These are phyloP conservation scores for Mugil cephalus DNA, from an alignment of 2,113 vertebrate species.

Conservation along the genomic window DNA sequence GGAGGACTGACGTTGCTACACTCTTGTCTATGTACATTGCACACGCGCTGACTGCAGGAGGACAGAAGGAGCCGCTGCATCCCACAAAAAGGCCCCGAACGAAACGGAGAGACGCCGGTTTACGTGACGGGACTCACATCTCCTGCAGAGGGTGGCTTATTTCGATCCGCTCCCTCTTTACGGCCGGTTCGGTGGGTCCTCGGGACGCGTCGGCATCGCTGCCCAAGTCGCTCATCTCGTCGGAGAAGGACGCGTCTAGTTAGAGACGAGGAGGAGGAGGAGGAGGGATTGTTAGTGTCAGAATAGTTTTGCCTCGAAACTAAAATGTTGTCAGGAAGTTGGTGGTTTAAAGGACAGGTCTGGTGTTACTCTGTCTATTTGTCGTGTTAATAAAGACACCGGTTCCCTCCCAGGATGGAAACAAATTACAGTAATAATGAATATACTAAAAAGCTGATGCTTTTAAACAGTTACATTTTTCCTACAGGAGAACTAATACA, in stretches of 20 bases:
- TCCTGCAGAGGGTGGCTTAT: constrained; percentile 91
- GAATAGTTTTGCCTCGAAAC: background rate
- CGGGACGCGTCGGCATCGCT: constrained; percentile 82
- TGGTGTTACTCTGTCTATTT: too few relatives aligned
- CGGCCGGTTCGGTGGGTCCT: constrained; percentile 86
- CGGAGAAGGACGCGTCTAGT: constrained; percentile 83
- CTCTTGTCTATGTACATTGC: constrained; percentile 71
- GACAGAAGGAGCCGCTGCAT: background rate
- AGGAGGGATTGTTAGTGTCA: rapidly evolving
- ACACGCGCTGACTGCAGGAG: constrained; percentile 48
- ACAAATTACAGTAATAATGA: too few relatives aligned
- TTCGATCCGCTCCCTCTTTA: constrained; percentile 93
- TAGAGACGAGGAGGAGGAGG: background rate
- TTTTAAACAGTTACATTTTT: too few relatives aligned
- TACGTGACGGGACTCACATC: constrained; percentile 80
- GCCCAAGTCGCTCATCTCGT: constrained; percentile 87
- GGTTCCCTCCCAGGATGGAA: too few relatives aligned
- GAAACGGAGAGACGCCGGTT: constrained; percentile 8
- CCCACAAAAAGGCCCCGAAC: background rate
- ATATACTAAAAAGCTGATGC: too few relatives aligned
- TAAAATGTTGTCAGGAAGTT: too few relatives aligned
- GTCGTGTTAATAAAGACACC: too few relatives aligned
- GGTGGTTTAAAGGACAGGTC: too few relatives aligned
- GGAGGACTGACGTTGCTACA: constrained; percentile 51
- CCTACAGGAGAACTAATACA: too few relatives aligned